A percentile compares a stretch with the other conserved stretches of the same genome.
These are phyloP conservation scores for Callionymus lyra DNA, from an alignment of 2,113 vertebrate genomes.

Conservation along the genomic window DNA sequence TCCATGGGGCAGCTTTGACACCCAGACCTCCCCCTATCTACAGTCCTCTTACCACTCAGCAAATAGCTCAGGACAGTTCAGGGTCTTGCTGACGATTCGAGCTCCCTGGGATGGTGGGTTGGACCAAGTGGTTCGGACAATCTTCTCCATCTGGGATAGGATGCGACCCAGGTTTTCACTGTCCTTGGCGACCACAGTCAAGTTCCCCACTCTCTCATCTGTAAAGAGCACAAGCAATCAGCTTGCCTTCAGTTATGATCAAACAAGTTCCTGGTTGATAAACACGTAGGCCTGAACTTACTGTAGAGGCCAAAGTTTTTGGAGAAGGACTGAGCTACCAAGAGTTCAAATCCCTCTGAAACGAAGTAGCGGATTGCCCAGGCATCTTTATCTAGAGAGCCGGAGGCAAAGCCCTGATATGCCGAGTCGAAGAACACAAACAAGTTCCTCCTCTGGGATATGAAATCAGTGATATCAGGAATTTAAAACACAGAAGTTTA, in stretches of 20 bases:
- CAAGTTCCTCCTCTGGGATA: slow-evolving; percentile 86
- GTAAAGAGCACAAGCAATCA: no score
- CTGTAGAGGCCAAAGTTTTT: slow-evolving; percentile 99
- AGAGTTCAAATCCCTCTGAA: slow-evolving; percentile 89
- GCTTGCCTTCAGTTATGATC: no score
- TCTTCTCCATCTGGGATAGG: slow-evolving; percentile 95
- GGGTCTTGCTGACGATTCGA: slow-evolving; percentile 77
- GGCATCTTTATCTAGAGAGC: slow-evolving; percentile 85
- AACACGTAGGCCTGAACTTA: no score
- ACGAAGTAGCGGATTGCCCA: slow-evolving; percentile 95
- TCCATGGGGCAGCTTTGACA: no score
- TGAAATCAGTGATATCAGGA: no score
- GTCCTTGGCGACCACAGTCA: slow-evolving; percentile 81
- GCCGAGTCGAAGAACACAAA: slow-evolving; percentile 97
- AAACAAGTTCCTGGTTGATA: no score
- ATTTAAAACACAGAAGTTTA: no score
- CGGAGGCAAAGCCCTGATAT: slow-evolving; percentile 97
- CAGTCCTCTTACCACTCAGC: slow-evolving; percentile 52
- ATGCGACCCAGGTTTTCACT: slow-evolving; percentile 73
- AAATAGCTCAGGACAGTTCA: slow-evolving; percentile 79
- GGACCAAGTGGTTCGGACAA: slow-evolving; percentile 89
- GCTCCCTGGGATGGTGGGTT: slow-evolving; percentile 92
- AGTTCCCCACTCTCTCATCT: slow-evolving; percentile 94
- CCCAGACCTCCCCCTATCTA: no score
- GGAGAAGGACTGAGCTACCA: slow-evolving; percentile 97